phyloP scores from a whole-genome alignment of 2,797 vertebrate species.

The Prunella strophiata region DNA sequence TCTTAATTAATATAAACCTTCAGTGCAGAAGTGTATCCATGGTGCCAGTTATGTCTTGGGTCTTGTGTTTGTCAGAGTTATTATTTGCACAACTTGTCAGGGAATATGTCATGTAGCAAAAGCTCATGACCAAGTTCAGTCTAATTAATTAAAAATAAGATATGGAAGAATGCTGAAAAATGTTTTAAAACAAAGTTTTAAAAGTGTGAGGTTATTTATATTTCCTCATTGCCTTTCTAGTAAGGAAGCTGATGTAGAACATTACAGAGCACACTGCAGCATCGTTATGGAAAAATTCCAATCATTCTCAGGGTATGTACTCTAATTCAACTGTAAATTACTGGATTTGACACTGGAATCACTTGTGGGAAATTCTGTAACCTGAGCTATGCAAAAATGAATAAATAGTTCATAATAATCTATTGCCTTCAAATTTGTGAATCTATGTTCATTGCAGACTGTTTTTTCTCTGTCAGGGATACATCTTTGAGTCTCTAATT shows the following conservation, averaged over 20 bases:
- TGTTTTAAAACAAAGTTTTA: neutral
- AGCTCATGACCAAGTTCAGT: neutral
- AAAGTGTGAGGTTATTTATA: neutral
- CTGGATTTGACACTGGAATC: constrained; percentile 22
- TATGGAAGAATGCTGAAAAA: neutral
- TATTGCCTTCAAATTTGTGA: neutral
- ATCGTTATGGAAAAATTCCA: neutral
- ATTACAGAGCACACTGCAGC: neutral
- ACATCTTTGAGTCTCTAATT: neutral
- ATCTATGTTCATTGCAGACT: neutral
- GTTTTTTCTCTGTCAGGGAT: neutral
- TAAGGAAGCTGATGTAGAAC: neutral
- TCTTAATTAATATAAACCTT: neutral
- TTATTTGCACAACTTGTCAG: neutral
- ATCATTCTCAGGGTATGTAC: neutral
- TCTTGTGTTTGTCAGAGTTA: neutral
- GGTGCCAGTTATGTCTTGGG: neutral
- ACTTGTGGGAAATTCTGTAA: constrained; percentile 42
- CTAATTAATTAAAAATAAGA: neutral
- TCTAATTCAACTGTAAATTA: constrained; percentile 23
- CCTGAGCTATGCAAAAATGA: neutral
- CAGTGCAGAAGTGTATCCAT: neutral
- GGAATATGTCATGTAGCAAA: neutral
- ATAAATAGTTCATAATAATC: constrained; percentile 6
- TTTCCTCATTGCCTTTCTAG: neutral